A percentile compares a stretch with the other conserved stretches of the same genome.
phyloP scores from a whole-genome alignment of 2,888 invertebrate genomes.

The Phalera bucephala region DNA sequence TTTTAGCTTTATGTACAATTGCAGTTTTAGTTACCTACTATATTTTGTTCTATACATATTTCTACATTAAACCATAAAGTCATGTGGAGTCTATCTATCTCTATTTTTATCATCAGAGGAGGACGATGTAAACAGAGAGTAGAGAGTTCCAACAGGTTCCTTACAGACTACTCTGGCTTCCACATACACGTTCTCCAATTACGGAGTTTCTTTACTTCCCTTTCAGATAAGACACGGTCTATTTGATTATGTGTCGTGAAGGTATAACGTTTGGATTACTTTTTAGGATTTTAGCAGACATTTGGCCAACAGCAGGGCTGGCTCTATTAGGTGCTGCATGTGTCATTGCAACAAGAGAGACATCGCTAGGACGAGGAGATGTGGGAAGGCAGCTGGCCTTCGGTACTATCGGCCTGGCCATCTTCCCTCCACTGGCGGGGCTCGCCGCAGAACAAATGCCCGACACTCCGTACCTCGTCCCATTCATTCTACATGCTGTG shows the following conservation, averaged over 20 bases:
- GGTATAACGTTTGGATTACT: not conserved
- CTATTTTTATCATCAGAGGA: too few relatives aligned
- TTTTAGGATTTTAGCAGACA: slow-evolving; percentile 86
- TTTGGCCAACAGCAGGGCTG: slow-evolving; percentile 88
- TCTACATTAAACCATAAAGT: too few relatives aligned
- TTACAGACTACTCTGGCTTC: too few relatives aligned
- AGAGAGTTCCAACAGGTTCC: too few relatives aligned
- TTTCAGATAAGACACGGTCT: too few relatives aligned
- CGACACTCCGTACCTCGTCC: slow-evolving; percentile 75
- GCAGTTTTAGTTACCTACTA: not conserved
- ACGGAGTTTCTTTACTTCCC: too few relatives aligned
- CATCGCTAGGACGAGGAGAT: slow-evolving; percentile 90
- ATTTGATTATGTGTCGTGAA: too few relatives aligned
- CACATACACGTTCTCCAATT: too few relatives aligned
- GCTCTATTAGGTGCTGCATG: slow-evolving; percentile 89
- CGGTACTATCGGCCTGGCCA: slow-evolving; percentile 88
- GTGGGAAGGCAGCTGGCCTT: slow-evolving; percentile 90
- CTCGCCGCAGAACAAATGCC: slow-evolving; percentile 63
- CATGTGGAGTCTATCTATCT: too few relatives aligned
- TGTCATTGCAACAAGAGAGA: slow-evolving; percentile 92
- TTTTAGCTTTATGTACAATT: not conserved
- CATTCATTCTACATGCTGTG: slow-evolving; percentile 83
- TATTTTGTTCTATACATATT: too few relatives aligned
- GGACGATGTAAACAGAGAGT: too few relatives aligned
- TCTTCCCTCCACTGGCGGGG: slow-evolving; percentile 85